phyloP scores from a whole-genome alignment of 1,140 invertebrate genomes.

The Achroia grisella region DNA sequence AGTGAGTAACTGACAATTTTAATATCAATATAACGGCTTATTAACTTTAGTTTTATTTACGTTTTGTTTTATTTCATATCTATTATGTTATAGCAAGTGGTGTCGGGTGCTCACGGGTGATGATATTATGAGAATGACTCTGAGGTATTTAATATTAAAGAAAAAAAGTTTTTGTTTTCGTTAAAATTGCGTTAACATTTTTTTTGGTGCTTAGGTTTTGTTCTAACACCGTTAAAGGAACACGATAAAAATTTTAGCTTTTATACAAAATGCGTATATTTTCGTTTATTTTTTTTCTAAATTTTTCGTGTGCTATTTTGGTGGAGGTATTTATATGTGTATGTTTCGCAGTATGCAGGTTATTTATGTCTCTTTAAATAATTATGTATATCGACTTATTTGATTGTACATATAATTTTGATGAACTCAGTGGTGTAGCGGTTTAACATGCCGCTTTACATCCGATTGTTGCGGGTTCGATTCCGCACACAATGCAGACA shows the following conservation, averaged over 20 bases:
- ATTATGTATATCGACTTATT: too few species aligned
- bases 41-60: neutral
- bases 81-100: slow-evolving; percentile 57
- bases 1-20: slow-evolving; percentile 35
- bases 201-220: slow-evolving; percentile 3
- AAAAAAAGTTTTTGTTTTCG: neutral
- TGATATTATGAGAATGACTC: slow-evolving; percentile 72
- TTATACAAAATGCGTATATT: neutral
- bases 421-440: too few species aligned
- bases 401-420: too few species aligned
- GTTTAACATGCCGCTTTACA: too few species aligned
- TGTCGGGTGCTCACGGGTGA: slow-evolving; percentile 71
- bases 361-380: neutral
- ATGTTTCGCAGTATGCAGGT: neutral
- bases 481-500: too few species aligned
- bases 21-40: neutral
- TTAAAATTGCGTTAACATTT: slow-evolving; percentile 7
- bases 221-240: slow-evolving; percentile 1
- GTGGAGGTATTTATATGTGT: slow-evolving; percentile 11
- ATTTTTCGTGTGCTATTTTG: slow-evolving; percentile 8
- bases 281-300: slow-evolving; percentile 18
- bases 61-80: slow-evolving; percentile 8
- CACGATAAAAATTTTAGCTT: slow-evolving; percentile 4
- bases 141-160: slow-evolving; percentile 52
- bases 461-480: too few species aligned